A percentile compares a stretch with the other conserved stretches of the same genome.
Conservation (phyloP, 2,888 invertebrate genomes). For the Autographa gamma region DNA sequence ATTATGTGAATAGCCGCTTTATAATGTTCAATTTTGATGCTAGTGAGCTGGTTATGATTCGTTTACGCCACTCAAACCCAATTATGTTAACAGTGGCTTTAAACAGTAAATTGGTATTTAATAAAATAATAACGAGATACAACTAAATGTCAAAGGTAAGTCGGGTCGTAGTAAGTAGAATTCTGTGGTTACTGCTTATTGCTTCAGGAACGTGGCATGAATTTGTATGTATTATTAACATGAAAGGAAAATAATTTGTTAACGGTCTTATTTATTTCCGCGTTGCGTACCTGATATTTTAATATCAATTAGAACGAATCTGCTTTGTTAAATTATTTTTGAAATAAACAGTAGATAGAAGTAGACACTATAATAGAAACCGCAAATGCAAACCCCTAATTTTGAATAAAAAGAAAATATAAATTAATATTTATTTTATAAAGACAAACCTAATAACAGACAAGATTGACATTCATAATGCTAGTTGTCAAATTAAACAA, state of each 20-base stretch:
- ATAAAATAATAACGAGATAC: constrained; percentile 37
- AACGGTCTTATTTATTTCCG: neutral
- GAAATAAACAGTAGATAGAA: no score
- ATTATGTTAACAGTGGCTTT: constrained; percentile 35
- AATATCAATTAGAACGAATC: no score
- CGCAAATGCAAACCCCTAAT: no score
- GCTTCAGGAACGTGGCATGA: neutral
- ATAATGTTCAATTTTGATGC: constrained; percentile 52
- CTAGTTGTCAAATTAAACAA: neutral
- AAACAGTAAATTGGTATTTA: constrained; percentile 41
- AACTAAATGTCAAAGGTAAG: constrained; percentile 26
- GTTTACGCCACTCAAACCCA: constrained; percentile 30
- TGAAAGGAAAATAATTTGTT: neutral
- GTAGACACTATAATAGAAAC: no score
- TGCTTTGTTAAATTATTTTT: no score
- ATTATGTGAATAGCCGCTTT: constrained; percentile 41
- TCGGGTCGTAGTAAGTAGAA: neutral
- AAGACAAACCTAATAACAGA: no score
- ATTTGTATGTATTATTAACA: neutral
- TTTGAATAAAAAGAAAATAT: no score
- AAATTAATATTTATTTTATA: no score
- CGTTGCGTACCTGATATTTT: neutral
- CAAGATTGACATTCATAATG: neutral
- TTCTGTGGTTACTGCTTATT: neutral
- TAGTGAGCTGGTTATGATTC: constrained; percentile 52